Conservation (phyloP, 1,140 invertebrate species). For the Meloidogyne floridensis region DNA sequence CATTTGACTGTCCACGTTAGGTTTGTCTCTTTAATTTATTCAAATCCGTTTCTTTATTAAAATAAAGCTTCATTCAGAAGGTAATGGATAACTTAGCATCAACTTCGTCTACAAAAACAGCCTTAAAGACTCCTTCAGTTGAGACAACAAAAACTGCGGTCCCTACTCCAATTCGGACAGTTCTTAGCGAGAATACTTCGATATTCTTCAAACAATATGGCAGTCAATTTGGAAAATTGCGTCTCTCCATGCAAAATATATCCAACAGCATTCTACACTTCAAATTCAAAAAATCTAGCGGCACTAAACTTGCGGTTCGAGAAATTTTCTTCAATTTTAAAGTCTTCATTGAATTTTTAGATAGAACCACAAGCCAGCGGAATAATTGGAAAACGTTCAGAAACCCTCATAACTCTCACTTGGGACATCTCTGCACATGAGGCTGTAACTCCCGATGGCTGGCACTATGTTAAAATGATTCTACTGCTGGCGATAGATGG, state of each 20-base stretch:
- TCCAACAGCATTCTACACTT: conserved; percentile 9
- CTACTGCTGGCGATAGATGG: background rate
- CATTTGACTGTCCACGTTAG: no score
- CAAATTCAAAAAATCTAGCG: conserved; percentile 9
- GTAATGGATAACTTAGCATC: background rate
- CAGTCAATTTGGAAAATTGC: background rate
- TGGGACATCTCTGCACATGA: background rate
- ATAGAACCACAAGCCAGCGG: background rate
- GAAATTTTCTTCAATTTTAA: background rate
- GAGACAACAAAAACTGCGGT: background rate
- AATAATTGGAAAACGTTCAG: conserved; percentile 7
- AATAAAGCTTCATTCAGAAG: no score
- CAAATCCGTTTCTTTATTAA: no score
- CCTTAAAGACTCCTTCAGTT: background rate
- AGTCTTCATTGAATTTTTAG: background rate
- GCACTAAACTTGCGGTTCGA: background rate
- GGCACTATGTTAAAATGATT: conserved; percentile 3
- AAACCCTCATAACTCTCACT: background rate
- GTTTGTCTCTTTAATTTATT: no score
- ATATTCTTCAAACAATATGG: conserved; percentile 6
- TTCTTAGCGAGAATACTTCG: background rate
- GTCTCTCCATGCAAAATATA: background rate
- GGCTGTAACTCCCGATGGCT: background rate
- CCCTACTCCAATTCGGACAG: background rate
- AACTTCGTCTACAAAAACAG: background rate